Evolutionary conservation across 2,797 vertebrate species (phyloP), one percentile per base, ranked within the genome.

Genomic region (Myotis findleyi): DNA sequence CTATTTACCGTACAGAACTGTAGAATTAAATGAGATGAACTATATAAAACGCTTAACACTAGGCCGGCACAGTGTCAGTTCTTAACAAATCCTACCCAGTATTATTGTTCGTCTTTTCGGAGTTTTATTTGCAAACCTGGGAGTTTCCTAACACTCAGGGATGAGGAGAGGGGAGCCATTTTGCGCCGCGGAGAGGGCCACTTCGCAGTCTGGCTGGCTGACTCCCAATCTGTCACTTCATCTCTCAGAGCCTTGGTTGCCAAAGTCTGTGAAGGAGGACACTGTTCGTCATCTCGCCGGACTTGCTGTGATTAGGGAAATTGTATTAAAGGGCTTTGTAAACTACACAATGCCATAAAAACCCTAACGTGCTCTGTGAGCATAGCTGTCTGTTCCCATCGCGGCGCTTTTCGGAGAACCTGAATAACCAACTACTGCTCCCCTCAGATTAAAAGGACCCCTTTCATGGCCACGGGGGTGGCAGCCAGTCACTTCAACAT

Each of bases 401-500:
- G 30, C 4, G 9, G 53, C 18, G 57, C 68, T 88, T 92, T 72
- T 3, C 92, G 71, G 75, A 79, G 82, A 97, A 88, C 44, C 77
- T n/a, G 53, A 87, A 91, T 18, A 73, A 57, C 27, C 2, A 27
- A 5, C 25, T 13, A 27, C 25, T 59, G 5, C 57, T 2, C 44
- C 87, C 59, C 27, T 10, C 85, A 88, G 49, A 71, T 21, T 1
- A 79, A 59, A 97, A 93, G 93, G 88, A 95, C 68, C 55, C 69
- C 92, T 95, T 97, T 94, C 84, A 68, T 21, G 83, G n/a, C 71
- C 18, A 0, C 7, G 4, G 44, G 27, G 27, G 71, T 66, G 30
- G 38, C 1, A 72, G 80, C 3, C 12, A 83, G 69, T 41, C 44
- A 10, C 84, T 96, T 91, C 77, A 51, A 83, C 30, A 30, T 14